phyloP scores from a whole-genome alignment of 2,888 invertebrate species.

The Sphaeridia pumilis region DNA sequence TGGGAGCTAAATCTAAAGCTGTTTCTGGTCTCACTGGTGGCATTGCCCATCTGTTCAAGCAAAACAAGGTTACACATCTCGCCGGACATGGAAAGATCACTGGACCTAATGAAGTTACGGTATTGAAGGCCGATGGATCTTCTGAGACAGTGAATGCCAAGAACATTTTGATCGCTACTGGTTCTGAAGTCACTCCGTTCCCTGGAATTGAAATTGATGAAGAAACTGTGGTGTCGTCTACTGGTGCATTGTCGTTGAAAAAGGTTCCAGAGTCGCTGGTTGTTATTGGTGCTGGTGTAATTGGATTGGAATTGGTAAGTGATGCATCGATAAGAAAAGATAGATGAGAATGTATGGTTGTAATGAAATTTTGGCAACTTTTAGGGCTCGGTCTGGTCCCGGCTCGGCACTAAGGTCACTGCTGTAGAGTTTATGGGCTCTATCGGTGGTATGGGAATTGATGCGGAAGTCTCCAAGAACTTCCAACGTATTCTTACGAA shows the following conservation, averaged over 20 bases:
- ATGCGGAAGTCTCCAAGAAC: conserved; percentile 82
- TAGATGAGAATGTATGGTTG: background rate
- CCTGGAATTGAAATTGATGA: conserved; percentile 91
- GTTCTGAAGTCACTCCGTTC: conserved; percentile 96
- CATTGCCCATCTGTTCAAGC: conserved; percentile 90
- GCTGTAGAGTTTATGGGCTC: conserved; percentile 84
- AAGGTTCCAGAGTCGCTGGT: conserved; percentile 82
- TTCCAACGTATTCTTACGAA: conserved; percentile 84
- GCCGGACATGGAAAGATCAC: conserved; percentile 83
- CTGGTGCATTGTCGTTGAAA: conserved; percentile 80
- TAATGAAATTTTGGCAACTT: no score
- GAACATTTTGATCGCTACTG: conserved; percentile 94
- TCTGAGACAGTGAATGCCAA: conserved; percentile 75
- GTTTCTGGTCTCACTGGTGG: conserved; percentile 91
- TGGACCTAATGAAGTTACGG: conserved; percentile 79
- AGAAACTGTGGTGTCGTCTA: conserved; percentile 85
- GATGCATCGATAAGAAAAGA: background rate
- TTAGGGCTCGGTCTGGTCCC: conserved; percentile 84
- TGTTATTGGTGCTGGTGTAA: conserved; percentile 97
- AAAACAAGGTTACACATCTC: conserved; percentile 80
- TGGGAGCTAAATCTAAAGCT: conserved; percentile 75
- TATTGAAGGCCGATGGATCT: conserved; percentile 63
- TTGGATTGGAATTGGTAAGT: conserved; percentile 80
- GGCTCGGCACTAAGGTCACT: conserved; percentile 87
- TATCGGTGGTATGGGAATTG: conserved; percentile 93